Percentiles rank a stretch among this genome's conserved stretches.
Conservation (phyloP, 2,888 invertebrate genomes). For the Eugnorisma glareosa region DNA sequence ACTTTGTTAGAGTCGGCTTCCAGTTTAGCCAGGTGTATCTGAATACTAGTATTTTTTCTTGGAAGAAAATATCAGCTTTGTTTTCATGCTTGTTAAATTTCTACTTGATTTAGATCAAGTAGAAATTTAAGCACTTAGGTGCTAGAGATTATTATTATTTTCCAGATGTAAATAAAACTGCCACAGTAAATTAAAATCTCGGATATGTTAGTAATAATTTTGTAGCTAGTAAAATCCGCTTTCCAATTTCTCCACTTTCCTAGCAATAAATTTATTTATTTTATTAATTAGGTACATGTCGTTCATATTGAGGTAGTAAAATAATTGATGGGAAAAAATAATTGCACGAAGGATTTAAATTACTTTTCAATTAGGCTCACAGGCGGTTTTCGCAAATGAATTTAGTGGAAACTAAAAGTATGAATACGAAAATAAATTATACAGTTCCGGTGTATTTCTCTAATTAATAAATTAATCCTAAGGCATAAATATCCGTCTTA, state of each 20-base stretch:
- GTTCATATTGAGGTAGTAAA: not conserved
- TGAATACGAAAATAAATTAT: not conserved
- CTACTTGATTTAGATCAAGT: not conserved
- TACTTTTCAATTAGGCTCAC: not conserved
- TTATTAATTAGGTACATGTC: not conserved
- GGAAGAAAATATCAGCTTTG: not conserved
- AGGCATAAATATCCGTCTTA: not conserved
- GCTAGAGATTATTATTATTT: not conserved
- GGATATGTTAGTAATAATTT: not conserved
- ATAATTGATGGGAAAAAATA: not conserved
- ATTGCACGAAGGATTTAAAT: not conserved
- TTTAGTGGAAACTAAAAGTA: not conserved
- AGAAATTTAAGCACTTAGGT: too few relatives aligned
- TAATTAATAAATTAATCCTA: not conserved
- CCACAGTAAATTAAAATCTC: conserved; percentile 9
- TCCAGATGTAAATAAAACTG: conserved; percentile 1
- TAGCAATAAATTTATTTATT: not conserved
- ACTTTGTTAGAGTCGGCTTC: not conserved
- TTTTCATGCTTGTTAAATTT: not conserved
- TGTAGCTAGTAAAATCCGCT: conserved; percentile 2
- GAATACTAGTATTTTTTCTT: not conserved
- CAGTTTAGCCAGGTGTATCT: not conserved
- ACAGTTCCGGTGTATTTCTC: not conserved
- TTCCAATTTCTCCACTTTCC: conserved; percentile 16
- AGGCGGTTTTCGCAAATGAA: not conserved